phyloP scores from a whole-genome alignment of 2,888 invertebrate genomes.

The Ornithoptera priamus region DNA sequence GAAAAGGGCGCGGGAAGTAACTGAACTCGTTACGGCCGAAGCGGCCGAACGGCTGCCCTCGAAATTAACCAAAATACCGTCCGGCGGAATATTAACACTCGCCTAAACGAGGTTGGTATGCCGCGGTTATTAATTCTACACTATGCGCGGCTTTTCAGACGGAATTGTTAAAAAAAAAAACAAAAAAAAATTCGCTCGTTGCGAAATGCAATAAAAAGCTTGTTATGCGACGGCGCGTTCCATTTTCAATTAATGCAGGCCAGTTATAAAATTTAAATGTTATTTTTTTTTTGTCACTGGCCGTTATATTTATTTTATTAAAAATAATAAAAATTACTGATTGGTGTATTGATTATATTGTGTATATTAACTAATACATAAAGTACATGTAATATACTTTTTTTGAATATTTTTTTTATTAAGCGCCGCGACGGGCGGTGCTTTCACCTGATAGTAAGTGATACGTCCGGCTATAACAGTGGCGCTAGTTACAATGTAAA shows the following conservation, averaged over 20 bases:
- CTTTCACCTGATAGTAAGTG: too few species aligned
- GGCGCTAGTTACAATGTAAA: too few species aligned
- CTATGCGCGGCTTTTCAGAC: constrained; percentile 31
- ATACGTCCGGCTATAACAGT: too few species aligned
- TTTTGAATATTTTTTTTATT: too few species aligned
- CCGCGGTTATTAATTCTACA: constrained; percentile 39
- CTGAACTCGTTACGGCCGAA: constrained; percentile 7
- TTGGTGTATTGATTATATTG: too few species aligned
- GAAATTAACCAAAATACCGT: constrained; percentile 38
- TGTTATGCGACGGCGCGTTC: background rate
- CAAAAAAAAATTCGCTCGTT: background rate
- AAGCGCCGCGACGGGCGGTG: too few species aligned
- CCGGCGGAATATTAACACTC: constrained; percentile 42
- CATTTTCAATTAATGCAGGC: background rate
- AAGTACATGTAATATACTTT: too few species aligned
- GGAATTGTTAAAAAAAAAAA: constrained; percentile 11
- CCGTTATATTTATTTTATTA: background rate
- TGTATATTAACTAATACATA: too few species aligned
- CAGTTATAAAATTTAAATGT: background rate
- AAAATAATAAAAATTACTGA: too few species aligned
- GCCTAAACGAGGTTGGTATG: constrained; percentile 40
- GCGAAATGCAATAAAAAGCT: constrained; percentile 1
- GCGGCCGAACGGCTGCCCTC: constrained; percentile 29
- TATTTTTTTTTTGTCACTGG: background rate
- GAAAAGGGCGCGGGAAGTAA: constrained; percentile 6